A percentile compares a stretch with the other conserved stretches of the same genome.
Evolutionary conservation across 2,797 vertebrate species (phyloP).

Genomic region (Neoniphon sammara): DNA sequence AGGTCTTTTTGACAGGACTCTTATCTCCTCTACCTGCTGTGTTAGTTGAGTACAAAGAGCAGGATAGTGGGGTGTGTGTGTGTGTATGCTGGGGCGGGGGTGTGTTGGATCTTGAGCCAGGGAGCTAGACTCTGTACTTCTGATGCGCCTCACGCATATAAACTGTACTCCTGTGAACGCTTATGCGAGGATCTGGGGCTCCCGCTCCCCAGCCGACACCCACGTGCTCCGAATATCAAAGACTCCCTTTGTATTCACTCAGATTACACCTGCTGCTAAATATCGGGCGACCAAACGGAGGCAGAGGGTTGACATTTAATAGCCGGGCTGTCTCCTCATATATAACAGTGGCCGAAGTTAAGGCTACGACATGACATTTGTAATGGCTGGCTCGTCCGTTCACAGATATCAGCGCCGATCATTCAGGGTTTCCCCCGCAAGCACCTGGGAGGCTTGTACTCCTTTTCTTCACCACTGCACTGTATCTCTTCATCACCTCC

Average conservation of each 20-base stretch:
- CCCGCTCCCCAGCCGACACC: conserved; percentile 10
- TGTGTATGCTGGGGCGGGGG: not conserved
- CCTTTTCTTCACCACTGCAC: not conserved
- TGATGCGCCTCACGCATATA: conserved; percentile 48
- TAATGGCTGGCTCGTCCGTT: conserved; percentile 4
- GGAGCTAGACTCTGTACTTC: conserved; percentile 18
- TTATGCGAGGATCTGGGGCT: conserved; percentile 46
- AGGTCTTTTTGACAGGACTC: conserved; percentile 28
- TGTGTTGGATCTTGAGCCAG: not conserved
- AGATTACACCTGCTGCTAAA: conserved; percentile 27
- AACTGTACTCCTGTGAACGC: conserved; percentile 34
- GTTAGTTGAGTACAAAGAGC: conserved; percentile 33
- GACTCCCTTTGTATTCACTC: conserved; percentile 27
- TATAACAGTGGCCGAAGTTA: not conserved
- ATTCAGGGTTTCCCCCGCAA: not conserved
- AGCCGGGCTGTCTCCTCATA: conserved; percentile 18
- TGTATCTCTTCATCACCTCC: not conserved
- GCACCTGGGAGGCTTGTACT: not conserved
- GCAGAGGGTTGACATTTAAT: conserved; percentile 27
- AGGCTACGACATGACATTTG: conserved; percentile 1
- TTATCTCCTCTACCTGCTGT: conserved; percentile 53
- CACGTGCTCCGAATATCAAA: conserved; percentile 60
- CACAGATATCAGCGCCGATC: not conserved
- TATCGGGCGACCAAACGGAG: conserved; percentile 24
- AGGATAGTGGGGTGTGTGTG: conserved; percentile 20